A percentile compares a stretch with the other conserved stretches of the same genome.
Evolutionary conservation across 2,888 invertebrate genomes (phyloP).

Genomic region (Nemotelus pantherinus): DNA sequence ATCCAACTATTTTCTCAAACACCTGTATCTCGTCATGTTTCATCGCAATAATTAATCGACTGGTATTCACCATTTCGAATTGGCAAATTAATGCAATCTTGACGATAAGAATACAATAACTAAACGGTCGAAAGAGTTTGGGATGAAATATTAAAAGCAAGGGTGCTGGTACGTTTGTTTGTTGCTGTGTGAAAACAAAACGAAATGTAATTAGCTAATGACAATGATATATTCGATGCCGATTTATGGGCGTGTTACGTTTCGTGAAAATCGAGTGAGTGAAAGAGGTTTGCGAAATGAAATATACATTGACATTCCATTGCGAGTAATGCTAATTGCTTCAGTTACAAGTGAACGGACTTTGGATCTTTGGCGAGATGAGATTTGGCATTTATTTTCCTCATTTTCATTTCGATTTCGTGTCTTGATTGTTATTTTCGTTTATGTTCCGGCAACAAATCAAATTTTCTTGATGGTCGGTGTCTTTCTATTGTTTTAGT

Average conservation of each 20-base stretch:
- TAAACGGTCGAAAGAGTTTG: not conserved
- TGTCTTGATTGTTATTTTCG: too few species aligned
- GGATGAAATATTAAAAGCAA: not conserved
- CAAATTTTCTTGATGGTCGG: too few species aligned
- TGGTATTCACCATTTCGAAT: slow-evolving; percentile 3
- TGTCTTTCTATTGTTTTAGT: too few species aligned
- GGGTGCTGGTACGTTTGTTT: slow-evolving; percentile 6
- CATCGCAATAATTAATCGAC: not conserved
- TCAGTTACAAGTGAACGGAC: too few species aligned
- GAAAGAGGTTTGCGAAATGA: too few species aligned
- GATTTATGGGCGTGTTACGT: slow-evolving; percentile 43
- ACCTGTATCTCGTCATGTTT: not conserved
- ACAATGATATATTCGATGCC: slow-evolving; percentile 43
- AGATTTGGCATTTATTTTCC: too few species aligned
- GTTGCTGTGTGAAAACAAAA: not conserved
- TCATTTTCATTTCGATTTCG: too few species aligned
- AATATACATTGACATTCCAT: too few species aligned
- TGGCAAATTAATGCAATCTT: slow-evolving; percentile 17
- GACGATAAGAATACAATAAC: slow-evolving; percentile 11
- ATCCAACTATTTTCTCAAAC: too few species aligned
- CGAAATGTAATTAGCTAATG: slow-evolving; percentile 45
- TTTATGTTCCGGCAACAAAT: too few species aligned
- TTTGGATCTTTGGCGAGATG: too few species aligned
- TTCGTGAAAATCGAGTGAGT: not conserved
- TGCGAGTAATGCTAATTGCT: too few species aligned